phyloP scores from a whole-genome alignment of 1,140 invertebrate species.

The Diorhabda sublineata region DNA sequence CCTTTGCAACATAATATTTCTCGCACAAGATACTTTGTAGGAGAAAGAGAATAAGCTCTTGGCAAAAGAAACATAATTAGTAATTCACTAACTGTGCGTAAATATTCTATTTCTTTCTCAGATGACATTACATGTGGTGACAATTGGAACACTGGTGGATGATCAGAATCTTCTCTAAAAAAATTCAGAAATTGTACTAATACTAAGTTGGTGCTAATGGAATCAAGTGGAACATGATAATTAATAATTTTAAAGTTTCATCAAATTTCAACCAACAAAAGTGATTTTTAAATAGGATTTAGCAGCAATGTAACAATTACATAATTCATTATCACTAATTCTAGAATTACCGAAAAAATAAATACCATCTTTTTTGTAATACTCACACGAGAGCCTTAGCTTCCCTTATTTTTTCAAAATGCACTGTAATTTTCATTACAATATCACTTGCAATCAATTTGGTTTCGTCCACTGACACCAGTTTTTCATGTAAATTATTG shows the following conservation, averaged over 20 bases:
- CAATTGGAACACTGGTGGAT: constrained; percentile 66
- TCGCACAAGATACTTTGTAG: constrained; percentile 71
- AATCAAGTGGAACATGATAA: too few species aligned
- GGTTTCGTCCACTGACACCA: constrained; percentile 72
- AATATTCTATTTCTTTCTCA: constrained; percentile 73
- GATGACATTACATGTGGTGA: constrained; percentile 69
- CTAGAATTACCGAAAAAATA: not conserved
- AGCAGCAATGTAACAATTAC: too few species aligned
- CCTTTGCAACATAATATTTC: constrained; percentile 82
- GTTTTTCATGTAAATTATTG: constrained; percentile 68
- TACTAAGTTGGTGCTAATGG: too few species aligned
- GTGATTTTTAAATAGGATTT: too few species aligned
- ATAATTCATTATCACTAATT: too few species aligned
- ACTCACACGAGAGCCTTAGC: constrained; percentile 70
- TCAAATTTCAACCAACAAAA: too few species aligned
- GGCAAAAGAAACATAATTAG: constrained; percentile 78
- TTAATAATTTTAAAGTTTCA: too few species aligned
- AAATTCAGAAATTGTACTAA: constrained; percentile 13
- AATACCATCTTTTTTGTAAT: constrained; percentile 6
- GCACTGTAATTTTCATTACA: constrained; percentile 71
- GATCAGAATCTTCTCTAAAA: constrained; percentile 56
- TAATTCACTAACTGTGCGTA: constrained; percentile 76
- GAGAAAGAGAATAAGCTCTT: constrained; percentile 70
- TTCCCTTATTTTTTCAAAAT: constrained; percentile 81
- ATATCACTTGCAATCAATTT: constrained; percentile 79